These are phyloP conservation scores for Drosophila limbata DNA, from an alignment of 2,888 invertebrate species.

Conservation along the genomic window DNA sequence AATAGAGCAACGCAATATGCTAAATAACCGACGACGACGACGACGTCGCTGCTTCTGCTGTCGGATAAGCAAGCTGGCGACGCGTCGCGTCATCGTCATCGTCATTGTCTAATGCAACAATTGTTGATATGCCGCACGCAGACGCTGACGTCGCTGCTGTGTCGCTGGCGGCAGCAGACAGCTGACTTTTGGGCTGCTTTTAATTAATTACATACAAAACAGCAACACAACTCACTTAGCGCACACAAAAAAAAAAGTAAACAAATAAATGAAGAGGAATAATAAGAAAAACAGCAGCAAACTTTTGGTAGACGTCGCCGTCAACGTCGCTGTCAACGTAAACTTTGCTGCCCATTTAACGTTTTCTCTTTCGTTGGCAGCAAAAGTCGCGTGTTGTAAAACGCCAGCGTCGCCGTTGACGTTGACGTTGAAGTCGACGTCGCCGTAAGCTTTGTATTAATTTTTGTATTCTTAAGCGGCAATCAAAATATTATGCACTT, in stretches of 20 bases:
- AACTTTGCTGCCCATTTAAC: slow-evolving; percentile 48
- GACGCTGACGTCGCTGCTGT: slow-evolving; percentile 28
- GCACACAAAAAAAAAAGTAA: slow-evolving; percentile 41
- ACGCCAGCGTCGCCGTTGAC: slow-evolving; percentile 22
- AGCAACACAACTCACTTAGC: slow-evolving; percentile 45
- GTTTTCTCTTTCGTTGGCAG: slow-evolving; percentile 75
- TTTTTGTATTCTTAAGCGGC: slow-evolving; percentile 36
- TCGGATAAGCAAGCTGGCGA: slow-evolving; percentile 44
- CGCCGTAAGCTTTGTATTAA: slow-evolving; percentile 44
- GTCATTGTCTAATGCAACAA: slow-evolving; percentile 70
- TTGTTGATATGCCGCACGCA: slow-evolving; percentile 50
- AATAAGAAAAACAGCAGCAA: slow-evolving; percentile 52
- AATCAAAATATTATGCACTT: slow-evolving; percentile 16
- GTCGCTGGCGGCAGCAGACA: slow-evolving; percentile 42
- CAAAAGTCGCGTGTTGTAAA: slow-evolving; percentile 51
- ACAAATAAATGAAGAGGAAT: slow-evolving; percentile 53
- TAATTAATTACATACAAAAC: slow-evolving; percentile 76
- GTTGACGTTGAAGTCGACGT: slow-evolving; percentile 6
- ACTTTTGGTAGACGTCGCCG: slow-evolving; percentile 40
- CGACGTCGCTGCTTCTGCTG: slow-evolving; percentile 28
- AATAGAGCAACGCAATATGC: slow-evolving; percentile 69
- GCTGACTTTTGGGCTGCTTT: slow-evolving; percentile 74
- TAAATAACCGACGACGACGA: slow-evolving; percentile 61
- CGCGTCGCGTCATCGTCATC: slow-evolving; percentile 27
- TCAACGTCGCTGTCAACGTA: slow-evolving; percentile 23